Percentiles rank a stretch among this genome's conserved stretches.
phyloP scores from a whole-genome alignment of 2,888 invertebrate genomes.

The Thysanoteuthis rhombus region DNA sequence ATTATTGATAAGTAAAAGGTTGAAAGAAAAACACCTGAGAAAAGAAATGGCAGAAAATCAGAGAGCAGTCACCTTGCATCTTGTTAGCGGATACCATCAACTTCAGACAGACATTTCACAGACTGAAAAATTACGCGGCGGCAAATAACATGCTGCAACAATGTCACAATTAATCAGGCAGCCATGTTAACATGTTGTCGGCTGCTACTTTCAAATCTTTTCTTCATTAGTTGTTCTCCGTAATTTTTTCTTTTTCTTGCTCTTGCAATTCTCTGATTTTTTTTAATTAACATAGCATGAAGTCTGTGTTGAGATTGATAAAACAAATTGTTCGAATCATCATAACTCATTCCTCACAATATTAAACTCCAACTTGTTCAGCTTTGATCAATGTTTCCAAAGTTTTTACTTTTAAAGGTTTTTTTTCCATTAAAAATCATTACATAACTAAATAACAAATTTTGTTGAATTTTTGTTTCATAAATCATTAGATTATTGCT shows the following conservation, averaged over 20 bases:
- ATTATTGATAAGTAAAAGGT: background rate
- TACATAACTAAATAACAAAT: background rate
- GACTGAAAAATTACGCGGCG: background rate
- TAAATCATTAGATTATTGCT: too few species aligned
- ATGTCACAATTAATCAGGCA: background rate
- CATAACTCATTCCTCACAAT: background rate
- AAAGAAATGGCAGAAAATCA: background rate
- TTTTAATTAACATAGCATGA: background rate
- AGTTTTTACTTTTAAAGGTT: background rate
- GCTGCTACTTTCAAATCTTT: background rate
- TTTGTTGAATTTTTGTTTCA: too few species aligned
- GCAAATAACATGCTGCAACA: background rate
- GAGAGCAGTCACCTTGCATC: background rate
- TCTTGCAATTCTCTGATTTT: background rate
- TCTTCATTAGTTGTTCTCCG: background rate
- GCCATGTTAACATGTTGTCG: background rate
- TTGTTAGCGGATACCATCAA: background rate
- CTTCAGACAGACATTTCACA: background rate
- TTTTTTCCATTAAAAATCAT: background rate
- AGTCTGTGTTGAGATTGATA: background rate
- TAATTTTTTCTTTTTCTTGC: background rate
- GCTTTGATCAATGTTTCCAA: background rate
- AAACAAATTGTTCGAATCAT: background rate
- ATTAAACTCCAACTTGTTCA: background rate
- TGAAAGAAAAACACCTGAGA: background rate